Conservation (phyloP, 2,113 vertebrate genomes). For the Odocoileus hemionus region DNA sequence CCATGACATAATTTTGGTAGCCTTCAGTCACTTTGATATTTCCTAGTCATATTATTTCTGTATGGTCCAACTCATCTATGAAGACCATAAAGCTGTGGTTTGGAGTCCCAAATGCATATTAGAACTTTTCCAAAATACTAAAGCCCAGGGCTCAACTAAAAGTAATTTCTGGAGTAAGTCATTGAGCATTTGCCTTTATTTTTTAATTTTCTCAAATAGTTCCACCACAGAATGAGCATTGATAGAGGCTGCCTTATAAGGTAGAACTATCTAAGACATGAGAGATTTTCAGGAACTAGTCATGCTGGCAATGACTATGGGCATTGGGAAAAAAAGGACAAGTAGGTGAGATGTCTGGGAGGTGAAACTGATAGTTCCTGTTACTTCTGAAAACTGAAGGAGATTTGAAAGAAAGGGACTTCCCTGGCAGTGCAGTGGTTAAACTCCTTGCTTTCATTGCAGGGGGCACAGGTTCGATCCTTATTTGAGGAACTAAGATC, state of each 20-base stretch:
- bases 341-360: not conserved
- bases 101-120: not conserved
- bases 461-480: not conserved
- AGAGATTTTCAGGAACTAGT: not conserved
- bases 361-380: not conserved
- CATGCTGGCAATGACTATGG: not conserved
- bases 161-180: not conserved
- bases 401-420: not conserved
- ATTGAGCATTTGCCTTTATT: not conserved
- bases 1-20: not conserved
- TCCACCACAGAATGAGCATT: not conserved
- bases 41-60: not conserved
- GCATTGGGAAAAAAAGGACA: not conserved
- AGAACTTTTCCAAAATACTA: not conserved
- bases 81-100: not conserved
- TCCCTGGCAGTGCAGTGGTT: not conserved
- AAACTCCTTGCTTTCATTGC: not conserved
- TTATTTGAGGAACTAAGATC: not conserved
- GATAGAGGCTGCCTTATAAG: not conserved
- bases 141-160: not conserved
- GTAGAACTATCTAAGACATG: not conserved
- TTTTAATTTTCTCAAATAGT: not conserved
- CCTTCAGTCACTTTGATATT: not conserved
- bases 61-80: not conserved
- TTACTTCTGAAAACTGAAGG: not conserved